Evolutionary conservation across 92 coral and sea anemone genomes (phyloP).

Genomic region (Montipora capitata): DNA sequence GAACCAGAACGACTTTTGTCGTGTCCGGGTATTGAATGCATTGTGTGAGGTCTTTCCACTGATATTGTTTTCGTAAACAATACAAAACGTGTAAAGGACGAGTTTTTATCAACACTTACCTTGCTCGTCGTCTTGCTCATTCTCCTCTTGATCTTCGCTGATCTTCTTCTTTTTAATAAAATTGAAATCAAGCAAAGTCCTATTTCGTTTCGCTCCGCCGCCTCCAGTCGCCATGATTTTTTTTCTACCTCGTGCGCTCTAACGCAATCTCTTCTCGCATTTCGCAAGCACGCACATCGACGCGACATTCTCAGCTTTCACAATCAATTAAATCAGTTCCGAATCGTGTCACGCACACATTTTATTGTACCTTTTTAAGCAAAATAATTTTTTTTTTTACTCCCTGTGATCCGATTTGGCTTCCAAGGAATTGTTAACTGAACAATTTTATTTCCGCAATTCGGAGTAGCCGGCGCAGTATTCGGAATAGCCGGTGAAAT

Average conservation of each 20-base stretch:
- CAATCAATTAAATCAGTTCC: too few species aligned
- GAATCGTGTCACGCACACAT: neutral
- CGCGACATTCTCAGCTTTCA: neutral
- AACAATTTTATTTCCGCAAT: neutral
- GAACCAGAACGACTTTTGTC: too few species aligned
- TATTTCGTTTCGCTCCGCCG: constrained; percentile 8
- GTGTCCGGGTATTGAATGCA: too few species aligned
- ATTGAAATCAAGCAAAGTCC: constrained; percentile 9
- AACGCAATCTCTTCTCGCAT: neutral
- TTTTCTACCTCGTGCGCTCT: neutral
- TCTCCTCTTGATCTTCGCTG: too few species aligned
- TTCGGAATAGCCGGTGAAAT: constrained; percentile 14
- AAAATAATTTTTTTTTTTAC: neutral
- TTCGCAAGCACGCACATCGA: neutral
- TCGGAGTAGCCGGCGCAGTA: neutral
- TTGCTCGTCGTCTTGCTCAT: too few species aligned
- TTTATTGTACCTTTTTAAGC: constrained; percentile 11
- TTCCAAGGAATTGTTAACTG: constrained; percentile 12
- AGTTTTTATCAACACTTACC: too few species aligned
- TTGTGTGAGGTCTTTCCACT: too few species aligned
- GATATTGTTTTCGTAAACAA: too few species aligned
- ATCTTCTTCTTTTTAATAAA: neutral
- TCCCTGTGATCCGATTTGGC: constrained; percentile 1
- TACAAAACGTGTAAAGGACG: too few species aligned
- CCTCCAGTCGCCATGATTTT: neutral